These are phyloP conservation scores for Cladopsammia gracilis DNA, from an alignment of 64 coral and sea anemone genomes.

Conservation along the genomic window DNA sequence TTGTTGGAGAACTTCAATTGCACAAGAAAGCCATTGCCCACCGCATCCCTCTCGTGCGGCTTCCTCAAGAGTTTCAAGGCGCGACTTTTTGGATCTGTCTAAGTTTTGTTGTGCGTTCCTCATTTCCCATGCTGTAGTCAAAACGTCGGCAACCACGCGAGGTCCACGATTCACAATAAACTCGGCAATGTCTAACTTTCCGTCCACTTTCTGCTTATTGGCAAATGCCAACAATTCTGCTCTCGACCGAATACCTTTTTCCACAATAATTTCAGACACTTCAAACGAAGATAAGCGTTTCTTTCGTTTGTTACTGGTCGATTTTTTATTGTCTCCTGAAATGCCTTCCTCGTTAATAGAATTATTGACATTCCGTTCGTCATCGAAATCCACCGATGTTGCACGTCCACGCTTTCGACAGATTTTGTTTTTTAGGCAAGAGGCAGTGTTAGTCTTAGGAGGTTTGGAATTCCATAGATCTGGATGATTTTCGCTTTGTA, in stretches of 20 bases:
- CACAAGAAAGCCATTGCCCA: too few species aligned
- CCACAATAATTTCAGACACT: constrained; percentile 11
- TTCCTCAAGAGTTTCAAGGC: constrained; percentile 26
- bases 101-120: background rate
- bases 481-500: constrained; percentile 36
- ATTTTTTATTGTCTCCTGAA: too few species aligned
- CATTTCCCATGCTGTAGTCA: too few species aligned
- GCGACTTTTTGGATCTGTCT: too few species aligned
- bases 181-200: constrained; percentile 51
- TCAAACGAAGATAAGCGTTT: constrained; percentile 26
- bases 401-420: background rate
- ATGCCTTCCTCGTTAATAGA: background rate
- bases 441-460: background rate
- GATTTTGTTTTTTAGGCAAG: background rate
- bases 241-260: background rate
- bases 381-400: background rate
- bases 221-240: constrained; percentile 28
- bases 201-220: background rate
- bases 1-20: too few species aligned
- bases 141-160: constrained; percentile 22
- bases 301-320: constrained; percentile 2
- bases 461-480: too few species aligned
- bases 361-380: background rate
- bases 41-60: background rate
- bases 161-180: constrained; percentile 35